These are phyloP conservation scores for Gasteruption jaculator DNA, from an alignment of 2,888 invertebrate genomes.

Conservation along the genomic window DNA sequence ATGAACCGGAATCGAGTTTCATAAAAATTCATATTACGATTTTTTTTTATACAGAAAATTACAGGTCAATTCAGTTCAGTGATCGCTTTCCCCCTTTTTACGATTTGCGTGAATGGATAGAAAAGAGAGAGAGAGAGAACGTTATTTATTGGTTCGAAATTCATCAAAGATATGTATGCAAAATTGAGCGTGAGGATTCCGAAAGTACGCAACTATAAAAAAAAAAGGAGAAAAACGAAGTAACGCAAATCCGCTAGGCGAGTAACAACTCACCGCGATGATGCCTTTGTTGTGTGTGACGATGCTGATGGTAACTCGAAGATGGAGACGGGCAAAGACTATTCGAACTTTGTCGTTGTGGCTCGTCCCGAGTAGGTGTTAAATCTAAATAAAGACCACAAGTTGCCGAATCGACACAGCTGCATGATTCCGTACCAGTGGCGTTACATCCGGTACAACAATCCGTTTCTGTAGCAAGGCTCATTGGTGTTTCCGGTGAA, in stretches of 20 bases:
- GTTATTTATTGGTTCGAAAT: too few relatives aligned
- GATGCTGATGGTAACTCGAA: constrained; percentile 46
- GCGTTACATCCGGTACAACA: constrained; percentile 44
- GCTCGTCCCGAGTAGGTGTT: constrained; percentile 40
- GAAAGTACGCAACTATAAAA: too few relatives aligned
- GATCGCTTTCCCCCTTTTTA: too few relatives aligned
- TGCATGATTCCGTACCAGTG: constrained; percentile 34
- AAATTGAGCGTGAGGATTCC: too few relatives aligned
- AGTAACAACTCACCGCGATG: constrained; percentile 52
- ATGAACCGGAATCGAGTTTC: too few relatives aligned
- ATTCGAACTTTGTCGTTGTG: constrained; percentile 27
- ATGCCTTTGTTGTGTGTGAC: constrained; percentile 55
- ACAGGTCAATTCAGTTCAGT: too few relatives aligned
- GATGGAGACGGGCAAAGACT: constrained; percentile 40
- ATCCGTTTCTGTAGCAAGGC: constrained; percentile 43
- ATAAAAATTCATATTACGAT: too few relatives aligned
- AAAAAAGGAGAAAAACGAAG: constrained; percentile 15
- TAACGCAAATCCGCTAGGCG: constrained; percentile 52
- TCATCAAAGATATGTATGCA: too few relatives aligned
- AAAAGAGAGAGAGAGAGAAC: too few relatives aligned
- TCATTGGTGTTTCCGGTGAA: constrained; percentile 78
- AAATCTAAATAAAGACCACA: constrained; percentile 40
- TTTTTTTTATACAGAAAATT: too few relatives aligned
- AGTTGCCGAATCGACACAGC: constrained; percentile 38
- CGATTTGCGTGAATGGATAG: too few relatives aligned